Conservation (phyloP, 1,140 invertebrate species). For the Drosophila virilis region DNA sequence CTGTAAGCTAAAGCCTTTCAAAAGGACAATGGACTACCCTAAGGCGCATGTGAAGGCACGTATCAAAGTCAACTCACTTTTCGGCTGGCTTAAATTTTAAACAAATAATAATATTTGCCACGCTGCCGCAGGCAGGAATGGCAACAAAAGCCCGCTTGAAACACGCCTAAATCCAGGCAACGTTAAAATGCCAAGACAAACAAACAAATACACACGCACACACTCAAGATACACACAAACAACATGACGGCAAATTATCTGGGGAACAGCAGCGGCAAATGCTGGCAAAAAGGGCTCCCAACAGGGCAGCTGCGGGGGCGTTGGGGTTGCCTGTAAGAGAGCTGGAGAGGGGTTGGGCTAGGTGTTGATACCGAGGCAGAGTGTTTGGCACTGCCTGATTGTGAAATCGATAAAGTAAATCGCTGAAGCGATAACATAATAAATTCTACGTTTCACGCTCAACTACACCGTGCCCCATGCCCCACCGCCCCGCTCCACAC, state of each 20-base stretch:
- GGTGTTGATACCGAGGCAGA: conserved; percentile 29
- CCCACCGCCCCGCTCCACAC: neutral
- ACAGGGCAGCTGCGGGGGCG: conserved; percentile 2
- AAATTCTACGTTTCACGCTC: conserved; percentile 80
- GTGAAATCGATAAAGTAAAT: conserved; percentile 83
- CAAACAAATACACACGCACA: conserved; percentile 43
- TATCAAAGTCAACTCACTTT: conserved; percentile 63
- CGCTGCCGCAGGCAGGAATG: conserved; percentile 35
- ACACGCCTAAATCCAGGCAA: conserved; percentile 25
- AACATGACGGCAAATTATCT: conserved; percentile 70
- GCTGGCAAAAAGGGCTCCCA: conserved; percentile 34
- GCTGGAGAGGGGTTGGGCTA: neutral
- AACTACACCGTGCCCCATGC: conserved; percentile 56
- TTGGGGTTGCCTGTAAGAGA: neutral
- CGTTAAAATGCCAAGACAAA: conserved; percentile 62
- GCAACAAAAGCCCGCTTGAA: conserved; percentile 25
- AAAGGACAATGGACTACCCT: conserved; percentile 20
- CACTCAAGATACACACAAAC: conserved; percentile 18
- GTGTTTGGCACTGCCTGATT: conserved; percentile 54
- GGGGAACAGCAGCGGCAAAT: conserved; percentile 55
- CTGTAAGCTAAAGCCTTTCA: neutral
- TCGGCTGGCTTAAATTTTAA: conserved; percentile 69
- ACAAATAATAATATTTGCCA: conserved; percentile 80
- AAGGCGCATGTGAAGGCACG: conserved; percentile 31
- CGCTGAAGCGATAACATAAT: conserved; percentile 81